Base-by-base conservation (phyloP, 1,140 invertebrate species). In the Drosophila rhopaloa region DNA sequence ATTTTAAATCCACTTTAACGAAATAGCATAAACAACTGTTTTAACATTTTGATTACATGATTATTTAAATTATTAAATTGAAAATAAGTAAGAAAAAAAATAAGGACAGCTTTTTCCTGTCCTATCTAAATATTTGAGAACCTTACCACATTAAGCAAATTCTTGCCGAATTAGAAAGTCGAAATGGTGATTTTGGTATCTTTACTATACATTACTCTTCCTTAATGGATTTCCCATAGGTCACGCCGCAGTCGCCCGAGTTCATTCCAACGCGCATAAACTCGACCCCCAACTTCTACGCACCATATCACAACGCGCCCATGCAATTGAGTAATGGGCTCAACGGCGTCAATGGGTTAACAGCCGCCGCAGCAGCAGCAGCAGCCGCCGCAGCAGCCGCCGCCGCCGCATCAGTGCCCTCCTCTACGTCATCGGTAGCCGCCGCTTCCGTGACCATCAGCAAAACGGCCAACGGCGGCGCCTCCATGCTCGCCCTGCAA, bases 201-300 rank as follows among this genome's bases (percentile, higher is more conserved):
- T 7, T 19, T 3, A 32, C 40, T 53, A 29, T 35, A 27, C 13
- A 13, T 8, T 43, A 24, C 40, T 19, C 5, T 54, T 41, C 0
- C 1, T 24, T 24, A 46, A 14, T 57, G 10, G 11, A 9, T 47
- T 13, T 8, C 19, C 59, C n/a, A 14, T 41, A 92, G 91, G 93
- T 93, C 70, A 93, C 92, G 41, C 91, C 92, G 46, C 92, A 93
- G 75, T 92, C 93, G 61, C 92, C 93, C 62, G 93, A 93, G 90
- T 93, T 93, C 91, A 93, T 93, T 91, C 93, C 93, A 90, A 79
- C 90, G 61, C 88, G 90, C 76, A 81, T 92, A 68, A 91, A 90
- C 67, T 91, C 91, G 75, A 90, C 91, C 35, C 78, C 90, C 27
- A 92, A 91, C 66, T 92, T 90, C 60, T 92, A 91, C 56, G 67